phyloP scores from a whole-genome alignment of 2,113 vertebrate genomes.

The Fregata magnificens region DNA sequence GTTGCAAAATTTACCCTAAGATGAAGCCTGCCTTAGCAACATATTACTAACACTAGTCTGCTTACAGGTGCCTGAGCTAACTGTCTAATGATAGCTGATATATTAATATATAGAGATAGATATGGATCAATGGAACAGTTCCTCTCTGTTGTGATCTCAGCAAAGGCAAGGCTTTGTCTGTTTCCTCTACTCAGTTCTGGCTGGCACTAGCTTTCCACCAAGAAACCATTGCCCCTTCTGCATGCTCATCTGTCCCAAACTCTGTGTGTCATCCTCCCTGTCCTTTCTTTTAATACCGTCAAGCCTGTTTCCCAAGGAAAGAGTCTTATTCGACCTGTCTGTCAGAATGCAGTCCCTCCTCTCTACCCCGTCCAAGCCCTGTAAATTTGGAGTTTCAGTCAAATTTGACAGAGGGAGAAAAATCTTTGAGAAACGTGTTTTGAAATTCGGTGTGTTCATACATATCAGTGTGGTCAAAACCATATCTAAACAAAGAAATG shows the following conservation, averaged over 20 bases:
- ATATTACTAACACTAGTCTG: neutral
- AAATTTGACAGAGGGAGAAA: neutral
- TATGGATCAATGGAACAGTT: neutral
- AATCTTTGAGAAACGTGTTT: neutral
- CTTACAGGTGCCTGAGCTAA: neutral
- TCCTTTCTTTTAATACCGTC: neutral
- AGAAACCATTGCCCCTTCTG: neutral
- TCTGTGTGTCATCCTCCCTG: neutral
- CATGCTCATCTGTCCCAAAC: neutral
- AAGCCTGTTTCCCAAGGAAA: neutral
- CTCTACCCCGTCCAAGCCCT: neutral
- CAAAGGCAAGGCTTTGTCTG: neutral
- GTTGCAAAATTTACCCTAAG: neutral
- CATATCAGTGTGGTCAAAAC: neutral
- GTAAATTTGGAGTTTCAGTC: neutral
- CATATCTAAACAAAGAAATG: neutral
- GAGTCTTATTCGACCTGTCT: neutral
- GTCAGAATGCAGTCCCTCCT: neutral
- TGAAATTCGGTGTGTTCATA: neutral
- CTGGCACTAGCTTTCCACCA: neutral
- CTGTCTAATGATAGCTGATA: neutral
- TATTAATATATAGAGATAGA: neutral
- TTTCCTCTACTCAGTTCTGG: neutral
- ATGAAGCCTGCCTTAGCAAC: neutral
- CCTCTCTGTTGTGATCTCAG: neutral